Evolutionary conservation across 2,797 vertebrate genomes (phyloP), one percentile per base, ranked within the genome.

Genomic region (Pteropus rufus): DNA sequence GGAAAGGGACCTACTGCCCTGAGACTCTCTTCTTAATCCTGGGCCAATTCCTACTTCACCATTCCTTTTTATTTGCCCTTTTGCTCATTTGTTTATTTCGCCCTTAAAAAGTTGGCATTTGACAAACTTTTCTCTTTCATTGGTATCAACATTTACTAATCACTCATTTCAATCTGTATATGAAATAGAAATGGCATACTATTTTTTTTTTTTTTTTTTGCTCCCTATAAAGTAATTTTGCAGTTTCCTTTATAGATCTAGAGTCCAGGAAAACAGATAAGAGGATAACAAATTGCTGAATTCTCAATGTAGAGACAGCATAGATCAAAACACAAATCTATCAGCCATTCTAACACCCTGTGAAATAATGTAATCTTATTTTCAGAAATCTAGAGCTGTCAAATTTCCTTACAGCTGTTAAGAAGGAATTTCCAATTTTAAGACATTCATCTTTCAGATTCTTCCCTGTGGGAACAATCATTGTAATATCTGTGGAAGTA

Each of bases 271-370:
- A 91, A 72, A 94, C 23, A 89, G 44, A 44, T 34, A 92, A 73
- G 31, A n/a, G 23, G 2, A 36, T 39, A 87, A 72, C 54, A 70
- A 73, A 95, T 46, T 65, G 12, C 76, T 52, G 60, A 26, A 83
- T 69, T 18, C 29, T 67, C n/a, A 72, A 58, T 18, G 16, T 62
- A 83, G 34, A 70, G 41, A 90, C 12, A 89, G 18, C 31, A 46
- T 44, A 75, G 80, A 79, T 86, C 60, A 81, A 97, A 92, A 67
- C 7, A 54, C 19, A 93, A 89, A 93, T 29, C 34, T 92, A 29
- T 75, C 46, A 62, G 18, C 5, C 52, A 75, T 82, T 83, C 34
- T 49, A 91, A 75, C 4, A 29, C 10, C 29, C 58, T 92, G 4
- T 39, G 3, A 90, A 89, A 65, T 91, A 76, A 76, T 21, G 8